These are phyloP conservation scores for Brachyopa scutellaris DNA, from an alignment of 2,888 invertebrate genomes.

Conservation along the genomic window DNA sequence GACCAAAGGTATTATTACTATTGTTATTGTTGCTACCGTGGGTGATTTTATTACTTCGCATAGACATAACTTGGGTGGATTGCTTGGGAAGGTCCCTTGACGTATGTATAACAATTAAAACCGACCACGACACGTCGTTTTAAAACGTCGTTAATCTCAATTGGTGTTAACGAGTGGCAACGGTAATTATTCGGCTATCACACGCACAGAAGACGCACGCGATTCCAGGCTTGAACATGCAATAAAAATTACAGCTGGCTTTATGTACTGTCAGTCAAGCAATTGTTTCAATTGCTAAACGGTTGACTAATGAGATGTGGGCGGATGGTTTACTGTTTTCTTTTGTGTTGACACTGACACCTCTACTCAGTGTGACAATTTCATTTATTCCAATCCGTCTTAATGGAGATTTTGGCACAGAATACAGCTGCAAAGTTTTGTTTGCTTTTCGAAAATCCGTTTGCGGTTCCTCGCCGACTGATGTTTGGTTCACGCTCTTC, in stretches of 20 bases:
- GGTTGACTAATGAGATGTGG: background rate
- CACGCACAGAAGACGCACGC: conserved; percentile 50
- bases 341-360: conserved; percentile 26
- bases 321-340: background rate
- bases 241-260: too few species aligned
- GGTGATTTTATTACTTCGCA: conserved; percentile 80
- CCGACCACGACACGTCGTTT: conserved; percentile 1
- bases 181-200: conserved; percentile 29
- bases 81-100: conserved; percentile 1
- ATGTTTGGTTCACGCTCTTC: background rate
- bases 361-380: conserved; percentile 18
- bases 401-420: conserved; percentile 45
- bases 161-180: conserved; percentile 35
- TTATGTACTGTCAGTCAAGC: too few species aligned
- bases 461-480: background rate
- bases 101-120: conserved; percentile 10
- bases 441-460: conserved; percentile 1
- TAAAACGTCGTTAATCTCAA: too few species aligned
- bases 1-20: conserved; percentile 75
- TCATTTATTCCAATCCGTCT: conserved; percentile 1
- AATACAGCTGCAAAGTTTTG: background rate
- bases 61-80: conserved; percentile 77
- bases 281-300: background rate
- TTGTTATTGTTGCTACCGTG: conserved; percentile 74
- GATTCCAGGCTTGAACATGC: conserved; percentile 21